A percentile compares a stretch with the other conserved stretches of the same genome.
Conservation (phyloP, 2,888 invertebrate genomes). For the Drosophila mulleri region DNA sequence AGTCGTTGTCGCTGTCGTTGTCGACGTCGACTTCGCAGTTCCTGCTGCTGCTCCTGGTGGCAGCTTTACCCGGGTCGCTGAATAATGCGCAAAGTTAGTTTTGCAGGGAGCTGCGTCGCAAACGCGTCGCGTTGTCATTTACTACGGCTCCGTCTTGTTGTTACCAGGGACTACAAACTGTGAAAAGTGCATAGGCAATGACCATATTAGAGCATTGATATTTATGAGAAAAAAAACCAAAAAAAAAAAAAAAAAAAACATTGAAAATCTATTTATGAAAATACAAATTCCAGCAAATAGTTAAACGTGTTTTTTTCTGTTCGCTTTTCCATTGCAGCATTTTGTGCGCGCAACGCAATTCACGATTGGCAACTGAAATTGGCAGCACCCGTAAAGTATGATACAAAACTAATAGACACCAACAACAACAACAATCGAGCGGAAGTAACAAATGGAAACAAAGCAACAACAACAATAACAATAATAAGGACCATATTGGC, state of each 20-base stretch:
- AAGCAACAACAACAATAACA: constrained; percentile 15
- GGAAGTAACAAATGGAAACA: constrained; percentile 10
- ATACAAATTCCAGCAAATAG: not conserved
- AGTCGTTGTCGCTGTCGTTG: constrained; percentile 6
- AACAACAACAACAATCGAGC: constrained; percentile 19
- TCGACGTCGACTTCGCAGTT: constrained; percentile 13
- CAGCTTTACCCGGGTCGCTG: constrained; percentile 76
- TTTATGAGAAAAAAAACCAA: not conserved
- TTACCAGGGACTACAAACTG: not conserved
- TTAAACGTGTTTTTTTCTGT: constrained; percentile 2
- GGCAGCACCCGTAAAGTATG: constrained; percentile 72
- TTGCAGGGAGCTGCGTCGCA: constrained; percentile 74
- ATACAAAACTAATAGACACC: constrained; percentile 61
- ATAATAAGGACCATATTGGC: constrained; percentile 41
- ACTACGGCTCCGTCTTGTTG: constrained; percentile 10
- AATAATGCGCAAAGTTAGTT: constrained; percentile 83
- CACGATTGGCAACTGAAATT: constrained; percentile 41
- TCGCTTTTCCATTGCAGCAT: constrained; percentile 55
- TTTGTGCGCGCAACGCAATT: constrained; percentile 62
- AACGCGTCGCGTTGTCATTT: constrained; percentile 58
- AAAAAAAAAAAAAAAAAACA: no score
- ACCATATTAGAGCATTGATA: not conserved
- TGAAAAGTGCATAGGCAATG: constrained; percentile 32
- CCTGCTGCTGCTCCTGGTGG: constrained; percentile 7
- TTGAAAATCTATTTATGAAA: not conserved